Conservation (phyloP, 2,888 invertebrate species). For the Heliconius charithonia region DNA sequence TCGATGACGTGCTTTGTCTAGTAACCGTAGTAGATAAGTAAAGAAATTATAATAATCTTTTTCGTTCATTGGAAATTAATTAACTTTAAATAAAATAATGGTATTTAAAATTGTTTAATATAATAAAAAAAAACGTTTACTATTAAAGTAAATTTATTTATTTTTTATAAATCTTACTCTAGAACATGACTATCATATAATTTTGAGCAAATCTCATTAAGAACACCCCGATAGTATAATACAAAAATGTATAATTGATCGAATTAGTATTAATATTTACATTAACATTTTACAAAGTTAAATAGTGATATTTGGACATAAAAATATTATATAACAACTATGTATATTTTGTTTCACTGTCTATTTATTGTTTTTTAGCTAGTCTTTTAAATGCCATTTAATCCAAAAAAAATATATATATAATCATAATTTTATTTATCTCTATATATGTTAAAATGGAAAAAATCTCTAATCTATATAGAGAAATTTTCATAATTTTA, state of each 20-base stretch:
- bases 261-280: not conserved
- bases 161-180: not conserved
- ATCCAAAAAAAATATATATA: no score
- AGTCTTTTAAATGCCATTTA: no score
- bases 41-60: no score
- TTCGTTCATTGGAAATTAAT: no score
- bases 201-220: conserved; percentile 11
- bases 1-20: no score
- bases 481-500: no score
- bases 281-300: not conserved
- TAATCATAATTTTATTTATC: no score
- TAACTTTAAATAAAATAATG: no score
- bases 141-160: not conserved
- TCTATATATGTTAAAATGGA: no score
- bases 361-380: not conserved
- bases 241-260: not conserved
- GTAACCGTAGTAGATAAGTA: no score
- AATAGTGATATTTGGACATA: not conserved
- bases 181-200: conserved; percentile 11
- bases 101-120: not conserved
- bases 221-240: not conserved
- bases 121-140: not conserved
- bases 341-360: not conserved
- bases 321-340: not conserved
- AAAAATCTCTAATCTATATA: no score